phyloP scores from a whole-genome alignment of 2,888 invertebrate species.

The Byasa hedistus region DNA sequence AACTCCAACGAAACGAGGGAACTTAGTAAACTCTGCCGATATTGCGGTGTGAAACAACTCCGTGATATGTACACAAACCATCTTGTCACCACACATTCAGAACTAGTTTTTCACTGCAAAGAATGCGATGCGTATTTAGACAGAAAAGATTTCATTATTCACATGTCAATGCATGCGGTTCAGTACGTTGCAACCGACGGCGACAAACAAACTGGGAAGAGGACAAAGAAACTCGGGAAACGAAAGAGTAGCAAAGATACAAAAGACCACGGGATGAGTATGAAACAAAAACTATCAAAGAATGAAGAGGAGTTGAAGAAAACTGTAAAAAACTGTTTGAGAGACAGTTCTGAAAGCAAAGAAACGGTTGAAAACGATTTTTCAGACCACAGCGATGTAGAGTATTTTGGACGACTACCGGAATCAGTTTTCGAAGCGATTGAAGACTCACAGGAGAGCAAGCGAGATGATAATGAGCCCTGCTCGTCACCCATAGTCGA shows the following conservation, averaged over 20 bases:
- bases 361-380: conserved; percentile 43
- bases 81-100: conserved; percentile 49
- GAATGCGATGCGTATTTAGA: conserved; percentile 60
- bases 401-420: conserved; percentile 51
- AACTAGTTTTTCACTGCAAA: conserved; percentile 63
- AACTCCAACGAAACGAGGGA: conserved; percentile 20
- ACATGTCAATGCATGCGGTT: conserved; percentile 62
- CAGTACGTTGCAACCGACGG: conserved; percentile 34
- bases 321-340: not conserved
- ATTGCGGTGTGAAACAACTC: conserved; percentile 40
- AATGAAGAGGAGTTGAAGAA: conserved; percentile 15
- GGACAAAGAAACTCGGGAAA: conserved; percentile 3
- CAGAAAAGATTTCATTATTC: conserved; percentile 52
- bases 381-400: conserved; percentile 53
- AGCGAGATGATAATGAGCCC: conserved; percentile 18
- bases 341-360: conserved; percentile 14
- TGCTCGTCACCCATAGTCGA: conserved; percentile 15
- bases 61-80: conserved; percentile 44
- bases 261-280: not conserved
- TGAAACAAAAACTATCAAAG: conserved; percentile 10
- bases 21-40: conserved; percentile 40
- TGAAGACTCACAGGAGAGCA: conserved; percentile 53
- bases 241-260: conserved; percentile 18
- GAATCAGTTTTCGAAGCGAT: conserved; percentile 59
- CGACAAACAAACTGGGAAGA: conserved; percentile 16